Conservation (phyloP, 2,113 vertebrate species). For the Terrapene triunguis region DNA sequence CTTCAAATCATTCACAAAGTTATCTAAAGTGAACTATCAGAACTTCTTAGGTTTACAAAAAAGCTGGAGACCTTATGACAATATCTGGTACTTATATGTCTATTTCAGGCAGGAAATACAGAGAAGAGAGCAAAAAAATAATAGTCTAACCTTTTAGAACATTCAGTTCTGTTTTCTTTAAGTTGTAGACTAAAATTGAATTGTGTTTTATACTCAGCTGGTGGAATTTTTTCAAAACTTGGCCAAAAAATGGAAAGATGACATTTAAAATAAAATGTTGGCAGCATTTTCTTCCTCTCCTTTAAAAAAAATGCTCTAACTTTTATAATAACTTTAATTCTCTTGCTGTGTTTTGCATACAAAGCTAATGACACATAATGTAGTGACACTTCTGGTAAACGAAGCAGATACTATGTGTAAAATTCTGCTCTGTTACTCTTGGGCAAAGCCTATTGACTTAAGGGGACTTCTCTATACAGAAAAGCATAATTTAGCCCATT, state of each 20-base stretch:
- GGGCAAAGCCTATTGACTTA: conserved; percentile 34
- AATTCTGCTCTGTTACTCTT: not conserved
- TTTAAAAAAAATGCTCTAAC: not conserved
- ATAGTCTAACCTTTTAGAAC: not conserved
- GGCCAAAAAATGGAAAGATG: not conserved
- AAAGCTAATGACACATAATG: not conserved
- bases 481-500: conserved; percentile 49
- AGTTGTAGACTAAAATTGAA: not conserved
- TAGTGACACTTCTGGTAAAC: conserved; percentile 32
- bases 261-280: not conserved
- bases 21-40: accelerated
- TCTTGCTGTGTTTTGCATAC: not conserved
- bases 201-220: not conserved
- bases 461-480: conserved; percentile 45
- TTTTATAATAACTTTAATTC: not conserved
- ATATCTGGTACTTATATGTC: accelerated
- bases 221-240: not conserved
- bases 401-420: conserved; percentile 23
- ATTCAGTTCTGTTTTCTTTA: not conserved
- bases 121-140: not conserved
- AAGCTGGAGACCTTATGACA: accelerated
- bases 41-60: not conserved
- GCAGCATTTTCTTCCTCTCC: not conserved
- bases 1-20: not conserved
- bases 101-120: not conserved